Evolutionary conservation across 2,113 vertebrate genomes (phyloP).

Genomic region (Heterotis niloticus): DNA sequence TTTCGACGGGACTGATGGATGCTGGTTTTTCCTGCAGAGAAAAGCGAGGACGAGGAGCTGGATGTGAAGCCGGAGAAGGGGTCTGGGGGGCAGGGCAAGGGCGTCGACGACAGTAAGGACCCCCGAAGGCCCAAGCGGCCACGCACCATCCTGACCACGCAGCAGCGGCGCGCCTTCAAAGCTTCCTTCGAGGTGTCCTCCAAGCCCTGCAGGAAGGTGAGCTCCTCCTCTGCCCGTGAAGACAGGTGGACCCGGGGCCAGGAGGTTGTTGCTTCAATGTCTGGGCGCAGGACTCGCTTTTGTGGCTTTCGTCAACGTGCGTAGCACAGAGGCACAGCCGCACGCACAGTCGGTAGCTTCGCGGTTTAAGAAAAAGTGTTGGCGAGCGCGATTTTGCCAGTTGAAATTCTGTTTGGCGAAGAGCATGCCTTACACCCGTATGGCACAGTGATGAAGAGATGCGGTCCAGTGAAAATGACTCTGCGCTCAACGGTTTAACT

Average conservation of each 20-base stretch:
- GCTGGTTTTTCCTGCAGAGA: conserved; percentile 63
- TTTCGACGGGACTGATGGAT: not conserved
- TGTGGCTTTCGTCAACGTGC: too few species aligned
- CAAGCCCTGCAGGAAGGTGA: conserved; percentile 89
- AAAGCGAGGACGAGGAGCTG: conserved; percentile 82
- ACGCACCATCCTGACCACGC: conserved; percentile 85
- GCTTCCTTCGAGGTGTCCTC: conserved; percentile 93
- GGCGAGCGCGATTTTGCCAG: too few species aligned
- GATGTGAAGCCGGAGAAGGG: conserved; percentile 77
- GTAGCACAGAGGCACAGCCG: too few species aligned
- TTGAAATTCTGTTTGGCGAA: too few species aligned
- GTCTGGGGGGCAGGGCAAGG: conserved; percentile 63
- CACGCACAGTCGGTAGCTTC: too few species aligned
- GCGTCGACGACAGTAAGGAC: conserved; percentile 76
- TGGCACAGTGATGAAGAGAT: too few species aligned
- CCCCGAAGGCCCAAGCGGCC: conserved; percentile 80
- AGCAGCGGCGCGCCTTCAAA: conserved; percentile 88
- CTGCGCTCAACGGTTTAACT: too few species aligned
- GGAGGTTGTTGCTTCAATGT: too few species aligned
- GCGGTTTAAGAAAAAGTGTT: too few species aligned
- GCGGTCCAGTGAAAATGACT: too few species aligned
- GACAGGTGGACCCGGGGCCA: not conserved
- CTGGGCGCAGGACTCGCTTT: too few species aligned
- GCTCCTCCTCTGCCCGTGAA: not conserved
- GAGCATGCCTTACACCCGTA: too few species aligned